Conservation (phyloP, 30 jellyfish, hydroid and myxozoan species). For the Sanderia malayensis region DNA sequence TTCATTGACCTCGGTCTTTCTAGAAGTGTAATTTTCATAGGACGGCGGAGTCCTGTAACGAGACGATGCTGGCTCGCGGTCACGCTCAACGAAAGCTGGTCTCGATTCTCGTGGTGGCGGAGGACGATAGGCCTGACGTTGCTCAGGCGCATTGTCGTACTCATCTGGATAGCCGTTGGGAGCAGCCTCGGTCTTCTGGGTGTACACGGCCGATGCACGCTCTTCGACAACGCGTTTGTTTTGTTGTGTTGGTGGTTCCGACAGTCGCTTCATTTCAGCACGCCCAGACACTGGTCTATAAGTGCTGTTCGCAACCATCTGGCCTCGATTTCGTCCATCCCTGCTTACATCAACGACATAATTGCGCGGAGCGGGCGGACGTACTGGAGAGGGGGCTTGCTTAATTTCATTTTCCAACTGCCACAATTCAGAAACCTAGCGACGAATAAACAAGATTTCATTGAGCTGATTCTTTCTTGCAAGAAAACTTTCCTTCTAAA, state of each 20-base stretch:
- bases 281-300: slow-evolving; percentile 72
- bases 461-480: no score
- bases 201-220: slow-evolving; percentile 19
- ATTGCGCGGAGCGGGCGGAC: slow-evolving; percentile 94
- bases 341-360: slow-evolving; percentile 67
- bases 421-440: slow-evolving; percentile 61
- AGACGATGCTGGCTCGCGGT: slow-evolving; percentile 38
- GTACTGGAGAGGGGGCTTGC: slow-evolving; percentile 68
- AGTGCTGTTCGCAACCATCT: slow-evolving; percentile 61
- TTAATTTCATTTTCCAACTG: slow-evolving; percentile 27
- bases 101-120: no score
- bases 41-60: slow-evolving; percentile 43
- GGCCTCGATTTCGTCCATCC: slow-evolving; percentile 45
- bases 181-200: slow-evolving; percentile 12
- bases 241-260: slow-evolving; percentile 49
- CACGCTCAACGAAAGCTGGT: no score
- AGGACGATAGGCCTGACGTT: not conserved
- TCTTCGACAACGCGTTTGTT: slow-evolving; percentile 34
- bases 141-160: not conserved
- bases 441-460: not conserved
- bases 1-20: slow-evolving; percentile 11
- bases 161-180: slow-evolving; percentile 6
- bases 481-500: no score
- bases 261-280: slow-evolving; percentile 73
- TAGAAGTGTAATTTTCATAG: slow-evolving; percentile 7